Conservation (phyloP, 2,113 vertebrate genomes). For the Nibea albiflora region DNA sequence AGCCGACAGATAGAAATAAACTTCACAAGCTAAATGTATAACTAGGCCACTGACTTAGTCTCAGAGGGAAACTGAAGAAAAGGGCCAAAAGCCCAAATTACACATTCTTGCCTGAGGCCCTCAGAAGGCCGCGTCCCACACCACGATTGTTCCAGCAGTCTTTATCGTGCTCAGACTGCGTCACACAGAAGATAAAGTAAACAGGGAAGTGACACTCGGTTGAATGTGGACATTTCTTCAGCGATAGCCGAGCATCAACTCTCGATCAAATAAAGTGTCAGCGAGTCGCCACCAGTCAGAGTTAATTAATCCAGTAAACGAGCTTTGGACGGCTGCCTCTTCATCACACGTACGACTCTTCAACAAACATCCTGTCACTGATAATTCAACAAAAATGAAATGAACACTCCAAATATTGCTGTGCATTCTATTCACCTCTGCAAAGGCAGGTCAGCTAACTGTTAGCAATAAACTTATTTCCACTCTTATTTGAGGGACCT, state of each 20-base stretch:
- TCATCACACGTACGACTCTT: slow-evolving; percentile 1
- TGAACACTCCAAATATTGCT: background rate
- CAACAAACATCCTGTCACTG: slow-evolving; percentile 17
- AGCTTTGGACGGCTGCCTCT: slow-evolving; percentile 13
- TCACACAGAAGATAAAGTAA: background rate
- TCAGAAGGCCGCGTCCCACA: slow-evolving; percentile 6
- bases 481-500: too few relatives aligned
- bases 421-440: slow-evolving; percentile 5
- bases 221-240: slow-evolving; percentile 1
- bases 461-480: background rate
- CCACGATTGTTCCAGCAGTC: slow-evolving; percentile 8
- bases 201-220: background rate
- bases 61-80: slow-evolving; percentile 37
- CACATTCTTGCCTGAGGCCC: slow-evolving; percentile 12
- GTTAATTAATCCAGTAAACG: slow-evolving; percentile 30
- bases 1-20: slow-evolving; percentile 57
- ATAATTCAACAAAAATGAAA: slow-evolving; percentile 6
- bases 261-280: slow-evolving; percentile 19
- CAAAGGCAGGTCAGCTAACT: background rate
- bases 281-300: slow-evolving; percentile 22
- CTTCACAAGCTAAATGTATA: slow-evolving; percentile 37
- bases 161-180: background rate
- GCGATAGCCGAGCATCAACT: background rate
- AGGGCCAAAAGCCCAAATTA: slow-evolving; percentile 33
- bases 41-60: slow-evolving; percentile 46